Evolutionary conservation across 2,797 vertebrate genomes (phyloP), one percentile per base, ranked within the genome.

Genomic region (Rhinichthys osculus): DNA sequence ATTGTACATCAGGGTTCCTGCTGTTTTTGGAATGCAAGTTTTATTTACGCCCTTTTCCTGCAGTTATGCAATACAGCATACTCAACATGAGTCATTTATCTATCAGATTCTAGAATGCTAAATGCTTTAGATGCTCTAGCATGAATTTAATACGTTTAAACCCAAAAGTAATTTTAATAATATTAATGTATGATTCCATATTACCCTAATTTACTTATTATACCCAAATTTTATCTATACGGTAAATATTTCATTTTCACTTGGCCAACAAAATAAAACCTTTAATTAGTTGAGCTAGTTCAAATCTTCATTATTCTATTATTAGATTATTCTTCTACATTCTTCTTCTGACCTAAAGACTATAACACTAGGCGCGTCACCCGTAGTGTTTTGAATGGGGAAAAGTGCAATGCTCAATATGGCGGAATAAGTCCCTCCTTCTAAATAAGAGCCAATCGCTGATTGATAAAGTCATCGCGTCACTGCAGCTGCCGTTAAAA

Each of bases 11-110:
- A 27, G 1, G 21, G 3, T 33, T 52, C 21, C 23, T 52, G 33
- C 23, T 67, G 72, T 38, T 54, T 62, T 77, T 66, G 27, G 40
- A 83, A n/a, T 74, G 13, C 0, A 74, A 35, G 11, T 47, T 44
- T 33, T 73, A 40, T 64, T 83, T 72, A 42, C 52, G 71, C 14
- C 57, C 5, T 73, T 73, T 82, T 47, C n/a, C 8, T 59, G 8
- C 14, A 83, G 21, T 66, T 83, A 52, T 76, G 82, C 62, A 83
- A 76, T 52, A 27, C 44, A 74, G 42, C 73, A 83, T 33, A 50
- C 57, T 66, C 44, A 69, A 54, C 33, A 84, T 84, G 23, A 84
- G 54, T 84, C 16, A 67, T 84, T 77, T 67, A 83, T 83, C 42
- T 52, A 19, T 50, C 72, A 66, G 23, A 50, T 40, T 54, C 19